Conservation (phyloP, 2,113 vertebrate genomes). For the Riparia riparia region DNA sequence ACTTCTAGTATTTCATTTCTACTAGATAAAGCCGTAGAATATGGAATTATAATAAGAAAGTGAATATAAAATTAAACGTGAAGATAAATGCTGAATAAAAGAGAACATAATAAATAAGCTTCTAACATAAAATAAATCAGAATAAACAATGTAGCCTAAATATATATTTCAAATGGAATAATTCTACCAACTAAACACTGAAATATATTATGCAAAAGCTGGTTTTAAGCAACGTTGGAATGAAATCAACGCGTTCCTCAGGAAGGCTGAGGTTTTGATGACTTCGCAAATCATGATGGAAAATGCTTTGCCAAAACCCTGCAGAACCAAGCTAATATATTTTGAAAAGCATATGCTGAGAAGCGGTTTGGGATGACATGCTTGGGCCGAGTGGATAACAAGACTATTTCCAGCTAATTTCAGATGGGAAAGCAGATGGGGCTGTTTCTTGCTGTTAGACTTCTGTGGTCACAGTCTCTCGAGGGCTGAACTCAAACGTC, state of each 20-base stretch:
- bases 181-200: background rate
- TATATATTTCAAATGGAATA: background rate
- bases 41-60: constrained; percentile 6
- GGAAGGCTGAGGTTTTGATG: background rate
- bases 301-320: background rate
- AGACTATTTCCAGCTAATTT: constrained; percentile 62
- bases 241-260: background rate
- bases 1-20: constrained; percentile 35
- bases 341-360: constrained; percentile 53
- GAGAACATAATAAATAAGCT: constrained; percentile 12
- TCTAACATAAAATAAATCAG: constrained; percentile 25
- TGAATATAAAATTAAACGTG: constrained; percentile 30
- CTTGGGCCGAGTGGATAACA: constrained; percentile 38
- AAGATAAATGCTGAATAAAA: background rate
- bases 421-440: constrained; percentile 65
- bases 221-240: background rate
- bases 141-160: constrained; percentile 14
- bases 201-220: background rate
- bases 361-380: background rate
- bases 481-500: constrained; percentile 28
- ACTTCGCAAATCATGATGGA: background rate
- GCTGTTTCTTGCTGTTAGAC: constrained; percentile 42
- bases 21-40: background rate
- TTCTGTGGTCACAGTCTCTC: constrained; percentile 50
- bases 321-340: constrained; percentile 1